Evolutionary conservation across 2,888 invertebrate species (phyloP).

Genomic region (Tiliacea citrago): DNA sequence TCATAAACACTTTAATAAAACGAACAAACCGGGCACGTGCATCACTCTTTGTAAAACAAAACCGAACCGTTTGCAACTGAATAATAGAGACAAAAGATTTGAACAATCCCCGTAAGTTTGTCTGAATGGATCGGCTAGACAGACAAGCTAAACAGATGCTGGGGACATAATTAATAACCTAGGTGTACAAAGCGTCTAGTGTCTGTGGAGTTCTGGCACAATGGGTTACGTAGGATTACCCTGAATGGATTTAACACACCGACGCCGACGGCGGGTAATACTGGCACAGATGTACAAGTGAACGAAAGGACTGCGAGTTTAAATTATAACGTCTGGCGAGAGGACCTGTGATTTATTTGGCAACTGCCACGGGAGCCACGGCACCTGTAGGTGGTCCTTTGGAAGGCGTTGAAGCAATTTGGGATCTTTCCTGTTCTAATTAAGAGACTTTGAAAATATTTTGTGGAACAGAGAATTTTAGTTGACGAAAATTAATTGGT

Average conservation of each 20-base stretch:
- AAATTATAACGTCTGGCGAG: slow-evolving; percentile 61
- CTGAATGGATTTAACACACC: slow-evolving; percentile 62
- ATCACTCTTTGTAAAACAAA: slow-evolving; percentile 48
- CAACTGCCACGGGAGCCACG: slow-evolving; percentile 41
- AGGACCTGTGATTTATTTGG: slow-evolving; percentile 64
- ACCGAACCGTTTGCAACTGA: slow-evolving; percentile 48
- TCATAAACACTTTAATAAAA: slow-evolving; percentile 43
- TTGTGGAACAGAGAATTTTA: slow-evolving; percentile 29
- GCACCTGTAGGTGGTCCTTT: slow-evolving; percentile 49
- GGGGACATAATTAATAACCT: slow-evolving; percentile 70
- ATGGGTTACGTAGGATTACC: slow-evolving; percentile 65
- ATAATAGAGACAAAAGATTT: slow-evolving; percentile 61
- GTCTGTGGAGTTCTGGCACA: slow-evolving; percentile 64
- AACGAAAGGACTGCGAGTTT: slow-evolving; percentile 58
- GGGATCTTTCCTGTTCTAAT: slow-evolving; percentile 58
- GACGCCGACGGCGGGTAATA: slow-evolving; percentile 49
- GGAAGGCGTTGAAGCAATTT: slow-evolving; percentile 51
- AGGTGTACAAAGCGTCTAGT: slow-evolving; percentile 69
- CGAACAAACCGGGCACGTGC: slow-evolving; percentile 37
- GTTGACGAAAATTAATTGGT: not conserved
- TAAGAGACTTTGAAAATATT: slow-evolving; percentile 51
- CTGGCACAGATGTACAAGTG: slow-evolving; percentile 57
- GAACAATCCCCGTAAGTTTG: slow-evolving; percentile 59
- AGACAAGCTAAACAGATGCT: slow-evolving; percentile 65
- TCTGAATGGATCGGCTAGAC: slow-evolving; percentile 57